Base-by-base conservation (phyloP, 2,113 vertebrate species). In the Mustela lutreola region DNA sequence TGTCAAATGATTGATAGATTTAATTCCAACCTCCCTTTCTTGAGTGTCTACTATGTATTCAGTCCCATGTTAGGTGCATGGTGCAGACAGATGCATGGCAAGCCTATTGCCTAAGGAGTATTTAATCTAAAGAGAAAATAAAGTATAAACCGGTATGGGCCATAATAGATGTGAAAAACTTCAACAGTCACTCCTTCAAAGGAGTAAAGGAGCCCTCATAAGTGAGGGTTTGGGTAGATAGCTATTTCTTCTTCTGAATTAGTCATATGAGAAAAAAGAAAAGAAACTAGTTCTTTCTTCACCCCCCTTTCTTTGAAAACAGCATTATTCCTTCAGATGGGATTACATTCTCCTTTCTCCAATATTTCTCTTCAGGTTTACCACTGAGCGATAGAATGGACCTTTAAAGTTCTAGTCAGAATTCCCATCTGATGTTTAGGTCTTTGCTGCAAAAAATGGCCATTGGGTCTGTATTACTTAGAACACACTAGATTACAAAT, bases 41-140 rank as follows among this genome's bases (percentile, higher is more conserved):
- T 71, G 39, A 93, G 48, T 73, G 71, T 81, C 60, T 87, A 22
- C 31, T 76, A 33, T 71, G 39, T 22, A 90, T 19, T 39, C 60
- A 67, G 11, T 33, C 88, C 53, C 24, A 36, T 56, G 26, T 67
- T 80, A 78, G 56, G 28, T 62, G 21, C 33, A 58, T 56, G 56
- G 28, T 79, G 65, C 9, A 79, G 70, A 67, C 24, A 58, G n/a
- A 91, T 62, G 1, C 5, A 33, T 67, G 48, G 36, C 36, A 84
- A 33, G 84, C 15, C 28, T 26, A 78, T n/a, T 7, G 12, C 31
- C 87, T 24, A 73, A 89, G 33, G 39, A 70, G 11, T 80, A 48
- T 45, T 63, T 56, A 81, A 36, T 76, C 48, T 89, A 80, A 81
- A n/a, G 56, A 97, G 65, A 93, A 93, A 95, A 56, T n/a, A 85